Base-by-base conservation (phyloP, 2,113 vertebrate genomes). In the Cheirogaleus medius region DNA sequence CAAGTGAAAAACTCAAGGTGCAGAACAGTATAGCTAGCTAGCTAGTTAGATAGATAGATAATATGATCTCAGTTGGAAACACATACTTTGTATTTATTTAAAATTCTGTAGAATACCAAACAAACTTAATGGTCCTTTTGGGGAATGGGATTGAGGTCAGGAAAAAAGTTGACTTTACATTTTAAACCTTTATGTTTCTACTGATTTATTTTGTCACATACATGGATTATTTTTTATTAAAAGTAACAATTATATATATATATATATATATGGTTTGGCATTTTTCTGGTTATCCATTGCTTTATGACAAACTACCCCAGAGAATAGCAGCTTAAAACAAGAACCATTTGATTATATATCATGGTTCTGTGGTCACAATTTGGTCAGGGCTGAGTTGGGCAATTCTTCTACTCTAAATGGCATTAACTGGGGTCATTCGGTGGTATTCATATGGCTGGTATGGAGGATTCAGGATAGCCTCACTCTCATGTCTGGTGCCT, bases 131-230 rank as follows among this genome's bases (percentile, higher is more conserved):
- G 9, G 52, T 54, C 8, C 27, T 27, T 83, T 94, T 77, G 32
- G 15, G 23, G 6, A 87, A 94, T 77, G 14, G 2, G 21, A 39
- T 78, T 63, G 12, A 73, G 6, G 20, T 71, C 23, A 29, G 27
- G 7, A 83, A 88, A 93, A 90, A 83, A 37, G 47, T 9, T 42
- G 17, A 47, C 13, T 95, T 95, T 82, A 18, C 27, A 87, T 83
- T 94, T 87, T 80, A 66, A 94, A 56, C 23, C 4, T 90, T 80
- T 77, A 80, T 42, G 2, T 83, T 84, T 69, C 9, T 58, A 71
- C 8, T 78, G 6, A 94, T 97, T 83, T 85, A 39, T 94, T 89
- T 92, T 93, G 14, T 77, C 47, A 73, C 10, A 76, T 90, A 69
- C 12, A 52, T 52, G 20, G 58, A 69, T 71, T 82, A 66, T 11